These are phyloP conservation scores for Zaprionus kolodkinae DNA, from an alignment of 1,140 invertebrate species.

Conservation along the genomic window DNA sequence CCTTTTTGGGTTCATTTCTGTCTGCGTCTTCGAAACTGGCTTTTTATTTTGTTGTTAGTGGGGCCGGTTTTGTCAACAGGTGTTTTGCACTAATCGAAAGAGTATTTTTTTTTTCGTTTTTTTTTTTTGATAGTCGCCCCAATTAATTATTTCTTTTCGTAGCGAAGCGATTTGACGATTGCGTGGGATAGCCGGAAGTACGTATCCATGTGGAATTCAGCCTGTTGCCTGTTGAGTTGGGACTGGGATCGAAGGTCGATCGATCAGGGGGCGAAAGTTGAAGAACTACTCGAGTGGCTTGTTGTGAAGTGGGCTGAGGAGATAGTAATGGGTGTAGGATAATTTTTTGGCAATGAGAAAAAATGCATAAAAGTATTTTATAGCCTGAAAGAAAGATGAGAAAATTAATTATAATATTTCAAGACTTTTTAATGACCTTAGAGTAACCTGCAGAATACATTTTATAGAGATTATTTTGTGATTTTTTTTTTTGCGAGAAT, in stretches of 20 bases:
- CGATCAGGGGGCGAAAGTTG: not conserved
- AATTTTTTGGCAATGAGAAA: not conserved
- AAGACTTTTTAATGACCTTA: too few species aligned
- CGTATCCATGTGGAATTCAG: not conserved
- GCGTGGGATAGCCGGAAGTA: conserved; percentile 49
- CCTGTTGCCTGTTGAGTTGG: not conserved
- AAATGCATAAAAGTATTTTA: too few species aligned
- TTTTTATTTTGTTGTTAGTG: conserved; percentile 41
- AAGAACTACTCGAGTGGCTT: not conserved
- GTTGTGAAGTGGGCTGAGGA: not conserved
- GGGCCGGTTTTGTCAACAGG: conserved; percentile 75
- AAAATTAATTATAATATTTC: too few species aligned
- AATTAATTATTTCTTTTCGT: conserved; percentile 69
- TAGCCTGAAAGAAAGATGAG: too few species aligned
- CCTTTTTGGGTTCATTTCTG: conserved; percentile 31
- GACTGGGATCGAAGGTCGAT: not conserved
- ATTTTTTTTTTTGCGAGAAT: too few species aligned
- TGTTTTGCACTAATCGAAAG: conserved; percentile 78
- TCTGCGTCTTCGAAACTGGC: conserved; percentile 69
- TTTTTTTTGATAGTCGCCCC: conserved; percentile 63
- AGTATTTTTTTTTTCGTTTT: not conserved
- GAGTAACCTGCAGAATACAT: too few species aligned
- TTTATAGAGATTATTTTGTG: too few species aligned
- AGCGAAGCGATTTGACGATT: conserved; percentile 39
- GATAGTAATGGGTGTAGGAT: not conserved